A percentile compares a stretch with the other conserved stretches of the same genome.
Conservation (phyloP, 2,888 invertebrate genomes). For the Megalurothrips usitatus region DNA sequence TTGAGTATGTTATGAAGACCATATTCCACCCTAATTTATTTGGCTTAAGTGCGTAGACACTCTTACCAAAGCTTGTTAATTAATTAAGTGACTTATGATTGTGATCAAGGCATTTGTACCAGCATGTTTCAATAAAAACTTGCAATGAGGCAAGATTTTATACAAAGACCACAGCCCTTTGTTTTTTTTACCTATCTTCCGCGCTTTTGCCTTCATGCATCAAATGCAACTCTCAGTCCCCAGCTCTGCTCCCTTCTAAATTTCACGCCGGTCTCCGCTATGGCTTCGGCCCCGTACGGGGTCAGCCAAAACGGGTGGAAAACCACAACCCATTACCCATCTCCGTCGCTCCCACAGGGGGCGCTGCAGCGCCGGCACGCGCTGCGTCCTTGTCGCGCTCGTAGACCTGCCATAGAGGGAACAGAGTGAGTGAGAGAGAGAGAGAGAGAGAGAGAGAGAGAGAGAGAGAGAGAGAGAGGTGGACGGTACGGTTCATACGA, state of each 20-base stretch:
- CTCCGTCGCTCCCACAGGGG: not conserved
- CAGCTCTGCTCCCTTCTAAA: not conserved
- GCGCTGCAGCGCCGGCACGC: too few species aligned
- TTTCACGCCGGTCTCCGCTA: not conserved
- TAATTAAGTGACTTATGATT: too few species aligned
- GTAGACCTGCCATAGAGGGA: constrained; percentile 37
- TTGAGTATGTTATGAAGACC: too few species aligned
- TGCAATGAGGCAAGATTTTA: too few species aligned
- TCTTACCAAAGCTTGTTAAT: too few species aligned
- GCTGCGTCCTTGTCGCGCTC: constrained; percentile 30
- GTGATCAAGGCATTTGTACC: too few species aligned
- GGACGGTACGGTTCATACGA: constrained; percentile 31
- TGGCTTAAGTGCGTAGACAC: too few species aligned
- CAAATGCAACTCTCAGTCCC: not conserved
- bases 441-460: constrained; percentile 31
- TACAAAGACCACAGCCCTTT: too few species aligned
- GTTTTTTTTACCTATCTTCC: too few species aligned
- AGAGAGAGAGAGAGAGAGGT: constrained; percentile 33
- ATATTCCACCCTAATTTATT: too few species aligned
- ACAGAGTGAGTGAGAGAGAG: constrained; percentile 36
- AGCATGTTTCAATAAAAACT: too few species aligned
- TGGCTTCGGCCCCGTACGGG: not conserved
- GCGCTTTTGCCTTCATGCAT: not conserved
- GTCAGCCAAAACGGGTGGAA: not conserved
- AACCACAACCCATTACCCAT: not conserved